These are phyloP conservation scores for Craterocephalus amniculus DNA, from an alignment of 2,797 vertebrate species.

Conservation along the genomic window DNA sequence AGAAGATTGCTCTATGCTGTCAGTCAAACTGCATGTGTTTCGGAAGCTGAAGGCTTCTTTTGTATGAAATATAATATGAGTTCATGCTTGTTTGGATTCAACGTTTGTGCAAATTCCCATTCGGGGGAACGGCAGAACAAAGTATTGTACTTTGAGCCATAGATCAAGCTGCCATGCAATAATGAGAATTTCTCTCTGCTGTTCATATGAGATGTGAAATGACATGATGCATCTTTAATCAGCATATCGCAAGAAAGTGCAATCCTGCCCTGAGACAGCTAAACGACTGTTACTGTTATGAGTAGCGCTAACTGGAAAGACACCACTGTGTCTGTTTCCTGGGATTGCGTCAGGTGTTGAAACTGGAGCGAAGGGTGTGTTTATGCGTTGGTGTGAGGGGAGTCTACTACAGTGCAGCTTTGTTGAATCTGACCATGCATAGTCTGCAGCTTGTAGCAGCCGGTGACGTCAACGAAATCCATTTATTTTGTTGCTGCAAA, in stretches of 20 bases:
- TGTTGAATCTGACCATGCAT: slow-evolving; percentile 45
- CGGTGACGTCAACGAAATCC: slow-evolving; percentile 31
- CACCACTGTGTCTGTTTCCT: slow-evolving; percentile 63
- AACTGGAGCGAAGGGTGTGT: slow-evolving; percentile 37
- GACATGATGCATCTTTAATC: slow-evolving; percentile 78
- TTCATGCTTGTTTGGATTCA: slow-evolving; percentile 19
- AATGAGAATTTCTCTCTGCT: slow-evolving; percentile 63
- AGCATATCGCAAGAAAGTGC: slow-evolving; percentile 76
- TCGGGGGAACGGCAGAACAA: slow-evolving; percentile 34
- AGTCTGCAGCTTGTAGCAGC: slow-evolving; percentile 41
- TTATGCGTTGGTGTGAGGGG: slow-evolving; percentile 30
- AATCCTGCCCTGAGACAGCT: slow-evolving; percentile 69
- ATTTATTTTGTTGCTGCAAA: slow-evolving; percentile 16
- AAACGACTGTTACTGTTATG: slow-evolving; percentile 57
- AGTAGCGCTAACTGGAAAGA: slow-evolving; percentile 59
- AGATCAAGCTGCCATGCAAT: slow-evolving; percentile 60
- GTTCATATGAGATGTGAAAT: slow-evolving; percentile 64
- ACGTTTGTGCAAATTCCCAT: slow-evolving; percentile 19
- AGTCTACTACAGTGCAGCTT: slow-evolving; percentile 42
- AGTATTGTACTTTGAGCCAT: slow-evolving; percentile 39
- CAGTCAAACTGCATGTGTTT: slow-evolving; percentile 8
- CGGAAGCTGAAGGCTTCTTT: slow-evolving; percentile 3
- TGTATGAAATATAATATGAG: neutral
- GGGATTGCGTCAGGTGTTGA: slow-evolving; percentile 74
- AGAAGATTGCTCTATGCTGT: slow-evolving; percentile 7